Evolutionary conservation across 2,113 vertebrate genomes (phyloP).

Genomic region (Crypturellus undulatus): DNA sequence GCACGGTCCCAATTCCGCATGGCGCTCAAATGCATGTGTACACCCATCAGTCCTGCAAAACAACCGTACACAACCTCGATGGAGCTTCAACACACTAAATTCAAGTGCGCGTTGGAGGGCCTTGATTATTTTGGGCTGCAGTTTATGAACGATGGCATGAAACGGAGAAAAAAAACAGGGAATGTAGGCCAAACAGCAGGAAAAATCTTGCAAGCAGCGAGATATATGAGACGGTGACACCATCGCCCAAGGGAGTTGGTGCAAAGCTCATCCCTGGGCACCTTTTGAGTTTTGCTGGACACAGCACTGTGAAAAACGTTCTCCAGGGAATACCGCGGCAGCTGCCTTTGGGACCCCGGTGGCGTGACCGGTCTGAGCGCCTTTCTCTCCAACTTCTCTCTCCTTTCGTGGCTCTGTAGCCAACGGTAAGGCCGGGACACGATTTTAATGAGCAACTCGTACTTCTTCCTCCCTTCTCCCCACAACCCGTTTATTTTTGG

Average conservation of each 20-base stretch:
- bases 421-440: background rate
- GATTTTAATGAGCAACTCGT: background rate
- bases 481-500: background rate
- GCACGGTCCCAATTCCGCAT: constrained; percentile 1
- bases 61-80: rapidly evolving
- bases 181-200: constrained; percentile 34
- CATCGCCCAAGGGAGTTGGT: constrained; percentile 50
- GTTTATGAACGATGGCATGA: constrained; percentile 10
- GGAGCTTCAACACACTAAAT: background rate
- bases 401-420: background rate
- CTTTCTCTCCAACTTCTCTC: background rate
- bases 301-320: background rate
- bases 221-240: background rate
- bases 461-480: background rate
- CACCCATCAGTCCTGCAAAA: background rate
- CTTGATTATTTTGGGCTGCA: constrained; percentile 38
- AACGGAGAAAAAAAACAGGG: constrained; percentile 55
- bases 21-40: background rate
- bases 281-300: constrained; percentile 32
- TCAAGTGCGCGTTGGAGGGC: background rate
- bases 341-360: background rate
- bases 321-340: constrained; percentile 1
- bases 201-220: background rate
- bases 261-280: constrained; percentile 45
- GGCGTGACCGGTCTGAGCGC: background rate